These are phyloP conservation scores for Diabrotica undecimpunctata DNA, from an alignment of 1,140 invertebrate genomes.

Conservation along the genomic window DNA sequence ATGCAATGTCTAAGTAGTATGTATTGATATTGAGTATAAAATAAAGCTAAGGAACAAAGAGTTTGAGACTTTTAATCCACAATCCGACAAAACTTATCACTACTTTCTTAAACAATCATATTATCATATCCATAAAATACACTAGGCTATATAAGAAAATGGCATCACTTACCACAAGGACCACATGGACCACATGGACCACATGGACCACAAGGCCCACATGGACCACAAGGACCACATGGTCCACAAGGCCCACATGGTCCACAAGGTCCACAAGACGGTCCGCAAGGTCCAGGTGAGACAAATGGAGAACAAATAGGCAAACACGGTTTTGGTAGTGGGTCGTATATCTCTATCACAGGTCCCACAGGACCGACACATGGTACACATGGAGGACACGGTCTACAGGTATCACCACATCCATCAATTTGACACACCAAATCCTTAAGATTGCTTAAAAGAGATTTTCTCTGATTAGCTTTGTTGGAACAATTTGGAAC, in stretches of 20 bases:
- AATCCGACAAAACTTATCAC: too few relatives aligned
- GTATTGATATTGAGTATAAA: too few relatives aligned
- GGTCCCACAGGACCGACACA: slow-evolving; percentile 35
- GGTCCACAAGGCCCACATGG: slow-evolving; percentile 5
- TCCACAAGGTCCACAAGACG: slow-evolving; percentile 27
- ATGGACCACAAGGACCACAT: slow-evolving; percentile 32
- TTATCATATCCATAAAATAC: too few relatives aligned
- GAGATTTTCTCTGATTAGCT: slow-evolving; percentile 32
- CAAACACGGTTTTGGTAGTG: slow-evolving; percentile 43
- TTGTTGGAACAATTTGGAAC: slow-evolving; percentile 30
- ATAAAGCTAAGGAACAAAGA: too few relatives aligned
- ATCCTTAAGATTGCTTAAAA: slow-evolving; percentile 38
- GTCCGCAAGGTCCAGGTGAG: slow-evolving; percentile 19
- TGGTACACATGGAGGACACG: slow-evolving; percentile 25
- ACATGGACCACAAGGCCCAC: slow-evolving; percentile 1
- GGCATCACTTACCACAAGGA: slow-evolving; percentile 21
- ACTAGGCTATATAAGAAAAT: too few relatives aligned
- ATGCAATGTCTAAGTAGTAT: too few relatives aligned
- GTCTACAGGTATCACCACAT: slow-evolving; percentile 30
- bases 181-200: slow-evolving; percentile 28
- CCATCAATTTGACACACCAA: slow-evolving; percentile 40
- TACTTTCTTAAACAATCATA: too few relatives aligned
- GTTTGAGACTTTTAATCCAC: too few relatives aligned
- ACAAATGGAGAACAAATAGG: slow-evolving; percentile 39
- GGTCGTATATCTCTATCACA: slow-evolving; percentile 45